A percentile compares a stretch with the other conserved stretches of the same genome.
These are phyloP conservation scores for Eudasyphora cyanicolor DNA, from an alignment of 2,888 invertebrate genomes.

Conservation along the genomic window DNA sequence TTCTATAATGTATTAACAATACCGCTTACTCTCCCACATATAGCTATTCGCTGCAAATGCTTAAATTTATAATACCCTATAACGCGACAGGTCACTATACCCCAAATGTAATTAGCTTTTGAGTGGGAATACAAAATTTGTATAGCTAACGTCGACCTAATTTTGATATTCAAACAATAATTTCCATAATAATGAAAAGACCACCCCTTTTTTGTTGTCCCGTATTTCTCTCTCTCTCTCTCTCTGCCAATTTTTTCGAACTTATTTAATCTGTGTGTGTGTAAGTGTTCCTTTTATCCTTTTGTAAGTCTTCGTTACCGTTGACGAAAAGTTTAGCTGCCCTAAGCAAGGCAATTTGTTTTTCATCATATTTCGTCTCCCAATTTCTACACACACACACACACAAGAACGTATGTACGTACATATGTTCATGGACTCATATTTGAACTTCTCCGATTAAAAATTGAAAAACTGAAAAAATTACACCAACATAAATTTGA, in stretches of 20 bases:
- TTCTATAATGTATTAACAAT: too few relatives aligned
- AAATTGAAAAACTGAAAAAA: constrained; percentile 25
- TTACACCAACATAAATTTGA: constrained; percentile 40
- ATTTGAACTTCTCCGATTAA: constrained; percentile 44
- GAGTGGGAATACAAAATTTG: not conserved
- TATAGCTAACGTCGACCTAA: not conserved
- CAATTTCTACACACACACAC: not conserved
- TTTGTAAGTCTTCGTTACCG: not conserved
- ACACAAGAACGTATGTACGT: not conserved
- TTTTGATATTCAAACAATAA: constrained; percentile 19
- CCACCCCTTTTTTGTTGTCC: not conserved
- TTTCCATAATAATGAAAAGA: not conserved
- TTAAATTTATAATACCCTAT: too few relatives aligned
- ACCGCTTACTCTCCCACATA: too few relatives aligned
- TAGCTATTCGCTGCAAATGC: too few relatives aligned
- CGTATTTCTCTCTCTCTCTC: not conserved
- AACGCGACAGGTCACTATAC: too few relatives aligned
- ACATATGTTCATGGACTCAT: too few relatives aligned
- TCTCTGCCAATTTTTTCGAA: not conserved
- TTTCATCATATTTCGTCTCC: constrained; percentile 4
- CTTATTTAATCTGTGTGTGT: not conserved
- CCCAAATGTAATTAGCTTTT: too few relatives aligned
- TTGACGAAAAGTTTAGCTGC: constrained; percentile 30
- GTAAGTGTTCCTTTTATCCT: not conserved
- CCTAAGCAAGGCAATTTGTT: constrained; percentile 37